Percentiles rank a stretch among this genome's conserved stretches.
Evolutionary conservation across 2,888 invertebrate genomes (phyloP).

Genomic region (Argyra leucocephala): DNA sequence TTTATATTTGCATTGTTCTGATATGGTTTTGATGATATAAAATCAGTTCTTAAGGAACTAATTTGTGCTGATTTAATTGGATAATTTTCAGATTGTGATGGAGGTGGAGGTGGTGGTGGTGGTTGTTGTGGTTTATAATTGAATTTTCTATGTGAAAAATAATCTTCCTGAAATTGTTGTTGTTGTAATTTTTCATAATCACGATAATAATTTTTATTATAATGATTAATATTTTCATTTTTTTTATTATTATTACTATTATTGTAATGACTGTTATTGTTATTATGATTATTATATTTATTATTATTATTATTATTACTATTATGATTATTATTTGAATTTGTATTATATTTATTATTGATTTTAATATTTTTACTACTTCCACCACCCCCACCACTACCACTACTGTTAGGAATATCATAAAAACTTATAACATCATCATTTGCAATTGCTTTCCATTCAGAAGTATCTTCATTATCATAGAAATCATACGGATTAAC

Average conservation of each 20-base stretch:
- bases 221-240: not conserved
- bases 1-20: constrained; percentile 13
- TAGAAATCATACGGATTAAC: constrained; percentile 21
- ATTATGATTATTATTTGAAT: not conserved
- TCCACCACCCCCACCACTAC: not conserved
- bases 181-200: constrained; percentile 1
- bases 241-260: not conserved
- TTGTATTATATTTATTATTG: not conserved
- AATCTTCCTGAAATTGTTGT: constrained; percentile 19
- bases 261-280: not conserved
- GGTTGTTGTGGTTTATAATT: constrained; percentile 24
- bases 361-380: not conserved
- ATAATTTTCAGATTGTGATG: constrained; percentile 29
- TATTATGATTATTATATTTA: not conserved
- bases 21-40: constrained; percentile 30
- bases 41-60: constrained; percentile 28
- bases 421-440: constrained; percentile 11
- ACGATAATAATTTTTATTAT: constrained; percentile 6
- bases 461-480: constrained; percentile 30
- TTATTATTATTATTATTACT: not conserved
- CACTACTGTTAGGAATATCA: not conserved
- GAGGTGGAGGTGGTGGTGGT: constrained; percentile 24
- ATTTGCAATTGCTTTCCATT: constrained; percentile 36
- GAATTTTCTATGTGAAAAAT: constrained; percentile 25
- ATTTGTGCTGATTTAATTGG: constrained; percentile 22